These are phyloP conservation scores for Macrobrachium nipponense DNA, from an alignment of 1,140 invertebrate genomes.

Conservation along the genomic window DNA sequence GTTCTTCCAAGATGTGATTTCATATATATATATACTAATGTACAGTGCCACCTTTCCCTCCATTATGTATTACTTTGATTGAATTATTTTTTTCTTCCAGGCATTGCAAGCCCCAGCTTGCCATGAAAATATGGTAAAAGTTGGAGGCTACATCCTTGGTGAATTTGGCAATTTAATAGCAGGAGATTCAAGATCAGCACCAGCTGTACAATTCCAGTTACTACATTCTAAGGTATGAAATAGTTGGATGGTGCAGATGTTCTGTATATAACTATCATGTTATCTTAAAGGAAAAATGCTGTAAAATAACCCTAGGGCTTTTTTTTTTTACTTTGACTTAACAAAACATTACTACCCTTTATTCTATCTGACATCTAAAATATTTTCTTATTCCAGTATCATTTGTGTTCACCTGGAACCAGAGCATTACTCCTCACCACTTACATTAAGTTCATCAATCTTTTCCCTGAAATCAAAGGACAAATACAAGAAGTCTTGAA, in stretches of 20 bases:
- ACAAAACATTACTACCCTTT: too few species aligned
- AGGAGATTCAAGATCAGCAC: slow-evolving; percentile 96
- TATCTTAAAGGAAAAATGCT: too few species aligned
- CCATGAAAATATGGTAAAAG: slow-evolving; percentile 99
- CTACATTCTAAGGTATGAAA: slow-evolving; percentile 88
- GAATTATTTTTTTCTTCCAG: slow-evolving; percentile 68
- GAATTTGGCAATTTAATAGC: slow-evolving; percentile 99
- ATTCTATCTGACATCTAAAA: neutral
- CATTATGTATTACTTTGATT: neutral
- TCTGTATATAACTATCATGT: too few species aligned
- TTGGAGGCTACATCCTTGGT: slow-evolving; percentile 98
- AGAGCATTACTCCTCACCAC: slow-evolving; percentile 96
- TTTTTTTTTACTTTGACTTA: too few species aligned
- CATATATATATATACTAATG: too few species aligned
- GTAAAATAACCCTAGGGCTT: too few species aligned
- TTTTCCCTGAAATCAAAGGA: slow-evolving; percentile 98
- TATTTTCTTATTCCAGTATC: slow-evolving; percentile 76
- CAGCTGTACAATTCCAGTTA: slow-evolving; percentile 94
- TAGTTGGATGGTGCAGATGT: slow-evolving; percentile 50
- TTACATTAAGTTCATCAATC: slow-evolving; percentile 99
- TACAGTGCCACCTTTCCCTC: neutral
- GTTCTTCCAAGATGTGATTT: neutral
- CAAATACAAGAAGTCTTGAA: slow-evolving; percentile 97
- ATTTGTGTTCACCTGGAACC: slow-evolving; percentile 96
- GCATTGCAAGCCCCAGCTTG: slow-evolving; percentile 97